Evolutionary conservation across 2,113 vertebrate species (phyloP), one percentile per base, ranked within the genome.

Genomic region (Tychaedon coryphoeus): DNA sequence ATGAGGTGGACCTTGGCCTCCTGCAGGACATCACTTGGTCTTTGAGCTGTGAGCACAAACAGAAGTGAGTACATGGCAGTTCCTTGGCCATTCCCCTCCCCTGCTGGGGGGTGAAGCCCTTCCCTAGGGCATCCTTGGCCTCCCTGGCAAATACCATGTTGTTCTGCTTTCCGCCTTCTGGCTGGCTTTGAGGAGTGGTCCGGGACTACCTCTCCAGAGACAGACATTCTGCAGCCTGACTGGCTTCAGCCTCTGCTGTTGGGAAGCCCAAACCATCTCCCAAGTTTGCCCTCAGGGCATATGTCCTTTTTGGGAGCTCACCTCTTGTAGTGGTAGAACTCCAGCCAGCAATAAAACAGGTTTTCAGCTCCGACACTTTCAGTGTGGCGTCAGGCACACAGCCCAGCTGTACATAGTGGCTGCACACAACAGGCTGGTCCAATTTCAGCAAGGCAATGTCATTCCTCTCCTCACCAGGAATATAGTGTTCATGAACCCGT

Each of bases 341-440:
- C 96, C 96, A 96, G 5, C 94, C 93, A 18, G 82, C 81, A 81
- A 92, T 15, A 16, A 87, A 96, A 87, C 97, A 97, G 4, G 50
- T 43, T 14, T 17, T 65, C 25, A 97, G 74, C 26, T 53, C 17
- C 0, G 36, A 18, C 25, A 89, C 61, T 4, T 43, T 15, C 25
- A 93, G 40, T 1, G 51, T 71, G 20, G 12, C 0, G 0, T 92
- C 51, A 0, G 96, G 96, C 51, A 97, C 26, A 3, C 96, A 97
- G 29, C 92, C 95, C 1, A 90, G 86, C 67, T 97, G 96, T 15
- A 95, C 17, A 0, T 71, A 88, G 54, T 40, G 19, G 43, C 38
- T 93, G 94, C 93, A 97, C 20, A 33, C 1, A 0, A 97, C 74
- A 0, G 96, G 77, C 24, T 65, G 43, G 28, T 91, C 86, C 50